A percentile compares a stretch with the other conserved stretches of the same genome.
Conservation (phyloP, 1,140 invertebrate genomes). For the Bombus superbus region DNA sequence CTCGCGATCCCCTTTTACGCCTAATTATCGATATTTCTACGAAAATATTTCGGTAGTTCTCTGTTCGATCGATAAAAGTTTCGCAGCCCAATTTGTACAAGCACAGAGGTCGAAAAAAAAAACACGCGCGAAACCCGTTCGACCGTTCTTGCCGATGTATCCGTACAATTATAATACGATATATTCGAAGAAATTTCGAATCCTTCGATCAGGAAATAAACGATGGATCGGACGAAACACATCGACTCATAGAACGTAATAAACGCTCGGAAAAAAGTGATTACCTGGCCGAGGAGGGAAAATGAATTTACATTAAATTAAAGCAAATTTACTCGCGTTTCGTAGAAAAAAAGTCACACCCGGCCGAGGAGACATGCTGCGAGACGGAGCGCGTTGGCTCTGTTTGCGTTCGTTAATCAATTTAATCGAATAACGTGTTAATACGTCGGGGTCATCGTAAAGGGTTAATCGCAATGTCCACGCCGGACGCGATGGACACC, state of each 20-base stretch:
- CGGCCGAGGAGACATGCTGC: conserved; percentile 22
- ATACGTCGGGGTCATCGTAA: conserved; percentile 69
- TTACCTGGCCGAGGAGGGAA: neutral
- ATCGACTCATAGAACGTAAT: too few relatives aligned
- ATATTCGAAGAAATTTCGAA: neutral
- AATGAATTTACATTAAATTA: too few relatives aligned
- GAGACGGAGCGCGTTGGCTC: conserved; percentile 46
- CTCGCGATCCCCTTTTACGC: too few relatives aligned
- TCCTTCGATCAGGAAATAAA: neutral
- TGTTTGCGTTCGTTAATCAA: conserved; percentile 65
- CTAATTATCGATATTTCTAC: too few relatives aligned
- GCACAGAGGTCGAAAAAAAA: neutral
- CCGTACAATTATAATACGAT: fast-evolving
- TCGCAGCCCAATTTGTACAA: neutral
- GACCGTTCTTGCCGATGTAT: neutral
- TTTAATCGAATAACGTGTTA: conserved; percentile 72
- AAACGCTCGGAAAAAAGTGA: neutral
- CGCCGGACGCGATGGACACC: conserved; percentile 79
- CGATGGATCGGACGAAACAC: neutral
- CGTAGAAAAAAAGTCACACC: neutral
- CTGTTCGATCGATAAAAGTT: neutral
- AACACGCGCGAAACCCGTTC: neutral
- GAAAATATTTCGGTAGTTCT: too few relatives aligned
- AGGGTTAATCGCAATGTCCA: conserved; percentile 77
- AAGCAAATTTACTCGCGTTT: neutral